Conservation (phyloP, 2,797 vertebrate genomes). For the Menidia menidia region DNA sequence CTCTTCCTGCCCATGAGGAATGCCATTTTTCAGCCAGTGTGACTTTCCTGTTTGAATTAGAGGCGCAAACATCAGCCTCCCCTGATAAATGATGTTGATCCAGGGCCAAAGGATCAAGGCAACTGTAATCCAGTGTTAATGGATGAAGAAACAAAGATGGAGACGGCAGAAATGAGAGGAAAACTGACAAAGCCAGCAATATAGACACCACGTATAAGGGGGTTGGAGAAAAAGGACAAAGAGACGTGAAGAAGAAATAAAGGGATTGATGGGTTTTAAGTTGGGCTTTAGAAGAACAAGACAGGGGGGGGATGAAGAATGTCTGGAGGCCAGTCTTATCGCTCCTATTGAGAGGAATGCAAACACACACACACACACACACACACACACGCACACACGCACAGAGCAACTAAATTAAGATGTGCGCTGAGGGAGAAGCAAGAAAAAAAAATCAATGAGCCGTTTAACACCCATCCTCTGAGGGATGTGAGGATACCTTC, state of each 20-base stretch:
- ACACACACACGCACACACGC: conserved; percentile 32
- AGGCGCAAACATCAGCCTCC: conserved; percentile 68
- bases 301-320: conserved; percentile 57
- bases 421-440: conserved; percentile 59
- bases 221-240: background rate
- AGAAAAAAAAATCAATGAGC: conserved; percentile 65
- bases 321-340: conserved; percentile 72
- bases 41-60: conserved; percentile 80
- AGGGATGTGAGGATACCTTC: conserved; percentile 47
- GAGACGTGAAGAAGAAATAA: conserved; percentile 52
- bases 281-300: conserved; percentile 48
- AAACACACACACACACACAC: conserved; percentile 27
- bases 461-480: conserved; percentile 53
- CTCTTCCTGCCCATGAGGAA: conserved; percentile 49
- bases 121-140: conserved; percentile 71
- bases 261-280: conserved; percentile 58
- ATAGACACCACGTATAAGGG: background rate
- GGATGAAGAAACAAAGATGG: conserved; percentile 74
- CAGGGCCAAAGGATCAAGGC: conserved; percentile 74
- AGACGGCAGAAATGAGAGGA: conserved; percentile 43
- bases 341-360: conserved; percentile 68
- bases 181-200: conserved; percentile 20
- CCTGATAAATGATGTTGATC: conserved; percentile 78
- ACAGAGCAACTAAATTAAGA: conserved; percentile 55
- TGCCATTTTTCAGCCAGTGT: conserved; percentile 73